Percentiles rank a stretch among this genome's conserved stretches.
Evolutionary conservation across 2,797 vertebrate species (phyloP).

Genomic region (Pseudochromis fuscus): DNA sequence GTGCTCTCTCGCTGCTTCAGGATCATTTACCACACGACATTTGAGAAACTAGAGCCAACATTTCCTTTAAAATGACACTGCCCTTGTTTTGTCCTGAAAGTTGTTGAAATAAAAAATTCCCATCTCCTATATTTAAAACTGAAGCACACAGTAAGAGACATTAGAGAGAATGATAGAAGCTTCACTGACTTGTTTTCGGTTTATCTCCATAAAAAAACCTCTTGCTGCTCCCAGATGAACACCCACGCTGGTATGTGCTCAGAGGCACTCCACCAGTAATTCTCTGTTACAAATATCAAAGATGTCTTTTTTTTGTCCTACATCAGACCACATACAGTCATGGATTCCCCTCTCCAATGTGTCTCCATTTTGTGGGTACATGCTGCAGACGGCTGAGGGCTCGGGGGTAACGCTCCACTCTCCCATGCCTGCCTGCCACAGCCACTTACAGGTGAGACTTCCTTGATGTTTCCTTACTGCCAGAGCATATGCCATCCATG

Average conservation of each 20-base stretch:
- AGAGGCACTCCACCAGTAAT: background rate
- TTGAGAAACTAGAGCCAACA: background rate
- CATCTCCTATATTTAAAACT: too few species aligned
- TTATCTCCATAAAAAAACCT: background rate
- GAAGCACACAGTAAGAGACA: too few species aligned
- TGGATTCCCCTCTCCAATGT: conserved; percentile 74
- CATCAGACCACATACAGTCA: conserved; percentile 61
- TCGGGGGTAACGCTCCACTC: conserved; percentile 70
- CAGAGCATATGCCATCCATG: conserved; percentile 8
- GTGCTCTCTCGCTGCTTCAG: too few species aligned
- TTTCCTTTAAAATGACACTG: too few species aligned
- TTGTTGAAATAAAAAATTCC: too few species aligned
- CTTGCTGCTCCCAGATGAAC: background rate
- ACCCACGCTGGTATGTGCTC: background rate
- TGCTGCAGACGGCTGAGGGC: conserved; percentile 39
- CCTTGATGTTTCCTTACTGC: background rate
- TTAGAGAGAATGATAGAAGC: too few species aligned
- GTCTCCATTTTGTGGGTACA: conserved; percentile 71
- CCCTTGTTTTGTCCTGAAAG: too few species aligned
- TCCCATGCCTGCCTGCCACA: conserved; percentile 83
- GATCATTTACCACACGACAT: background rate
- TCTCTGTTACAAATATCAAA: background rate
- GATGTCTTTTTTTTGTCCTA: conserved; percentile 17
- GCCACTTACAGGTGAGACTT: conserved; percentile 68
- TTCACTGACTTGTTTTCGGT: too few species aligned